These are phyloP conservation scores for Synergus laeviventris DNA, from an alignment of 2,888 invertebrate genomes.

Conservation along the genomic window DNA sequence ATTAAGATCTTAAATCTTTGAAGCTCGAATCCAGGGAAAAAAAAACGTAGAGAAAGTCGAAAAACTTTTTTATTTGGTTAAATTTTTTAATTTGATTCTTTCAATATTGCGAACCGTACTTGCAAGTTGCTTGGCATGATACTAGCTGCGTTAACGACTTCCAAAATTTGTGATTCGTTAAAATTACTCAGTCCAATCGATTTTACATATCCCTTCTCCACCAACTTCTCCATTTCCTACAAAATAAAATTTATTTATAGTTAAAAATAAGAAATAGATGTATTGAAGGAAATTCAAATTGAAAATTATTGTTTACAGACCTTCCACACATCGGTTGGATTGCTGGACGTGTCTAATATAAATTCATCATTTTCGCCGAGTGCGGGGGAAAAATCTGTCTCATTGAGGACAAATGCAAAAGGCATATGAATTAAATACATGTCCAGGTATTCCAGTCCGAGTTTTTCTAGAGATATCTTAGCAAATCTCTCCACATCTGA, in stretches of 20 bases:
- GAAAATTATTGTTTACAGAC: slow-evolving; percentile 68
- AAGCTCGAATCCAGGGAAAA: background rate
- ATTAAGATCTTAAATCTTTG: background rate
- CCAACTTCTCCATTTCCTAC: slow-evolving; percentile 85
- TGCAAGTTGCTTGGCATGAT: slow-evolving; percentile 86
- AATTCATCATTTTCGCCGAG: slow-evolving; percentile 79
- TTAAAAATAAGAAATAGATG: slow-evolving; percentile 32
- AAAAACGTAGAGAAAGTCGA: background rate
- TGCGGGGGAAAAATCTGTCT: slow-evolving; percentile 78
- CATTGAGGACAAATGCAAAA: slow-evolving; percentile 81
- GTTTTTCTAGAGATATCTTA: slow-evolving; percentile 80
- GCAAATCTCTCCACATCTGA: slow-evolving; percentile 83
- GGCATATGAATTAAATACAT: slow-evolving; percentile 89
- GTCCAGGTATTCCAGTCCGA: slow-evolving; percentile 85
- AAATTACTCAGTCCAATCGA: slow-evolving; percentile 91
- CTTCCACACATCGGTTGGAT: slow-evolving; percentile 85
- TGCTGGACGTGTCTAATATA: slow-evolving; percentile 80
- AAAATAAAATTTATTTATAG: slow-evolving; percentile 46
- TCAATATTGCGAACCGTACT: slow-evolving; percentile 55
- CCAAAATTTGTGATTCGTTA: slow-evolving; percentile 82
- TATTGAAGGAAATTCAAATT: background rate
- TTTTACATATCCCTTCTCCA: slow-evolving; percentile 80
- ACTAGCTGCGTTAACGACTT: slow-evolving; percentile 79
- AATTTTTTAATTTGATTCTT: slow-evolving; percentile 7
- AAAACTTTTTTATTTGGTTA: background rate